Evolutionary conservation across 2,797 vertebrate species (phyloP).

Genomic region (Thalassophryne amazonica): DNA sequence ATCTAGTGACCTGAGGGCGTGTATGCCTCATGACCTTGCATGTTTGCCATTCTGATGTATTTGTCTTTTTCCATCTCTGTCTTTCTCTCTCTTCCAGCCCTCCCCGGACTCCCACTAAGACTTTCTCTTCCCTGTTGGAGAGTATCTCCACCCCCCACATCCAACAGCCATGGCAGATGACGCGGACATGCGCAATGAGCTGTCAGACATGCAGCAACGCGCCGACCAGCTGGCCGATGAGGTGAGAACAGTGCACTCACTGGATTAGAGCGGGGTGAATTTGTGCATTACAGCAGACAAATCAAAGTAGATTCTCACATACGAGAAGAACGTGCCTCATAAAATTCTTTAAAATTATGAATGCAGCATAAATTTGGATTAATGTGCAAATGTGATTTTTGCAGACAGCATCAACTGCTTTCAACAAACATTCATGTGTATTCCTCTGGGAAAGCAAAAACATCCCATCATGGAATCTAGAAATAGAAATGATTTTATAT

Average conservation of each 20-base stretch:
- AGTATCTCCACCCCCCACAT: conserved; percentile 69
- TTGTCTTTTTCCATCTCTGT: background rate
- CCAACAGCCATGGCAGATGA: conserved; percentile 93
- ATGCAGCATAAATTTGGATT: background rate
- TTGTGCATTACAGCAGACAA: too few species aligned
- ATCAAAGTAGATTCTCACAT: too few species aligned
- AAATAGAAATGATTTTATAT: too few species aligned
- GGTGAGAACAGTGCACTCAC: conserved; percentile 71
- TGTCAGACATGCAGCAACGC: conserved; percentile 98
- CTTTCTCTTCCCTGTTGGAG: conserved; percentile 73
- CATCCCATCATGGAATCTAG: too few species aligned
- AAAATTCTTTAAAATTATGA: background rate
- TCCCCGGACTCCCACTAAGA: conserved; percentile 69
- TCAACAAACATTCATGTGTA: too few species aligned
- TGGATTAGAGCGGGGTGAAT: background rate
- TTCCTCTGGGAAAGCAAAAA: too few species aligned
- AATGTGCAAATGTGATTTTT: background rate
- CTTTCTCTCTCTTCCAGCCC: conserved; percentile 52
- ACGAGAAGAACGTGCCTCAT: too few species aligned
- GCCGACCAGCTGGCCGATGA: conserved; percentile 98
- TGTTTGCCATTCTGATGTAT: background rate
- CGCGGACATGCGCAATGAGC: conserved; percentile 98
- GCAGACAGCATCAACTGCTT: background rate
- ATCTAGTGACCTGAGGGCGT: background rate
- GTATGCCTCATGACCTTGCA: background rate